Base-by-base conservation (phyloP, 2,113 vertebrate species). In the Bos taurus region DNA sequence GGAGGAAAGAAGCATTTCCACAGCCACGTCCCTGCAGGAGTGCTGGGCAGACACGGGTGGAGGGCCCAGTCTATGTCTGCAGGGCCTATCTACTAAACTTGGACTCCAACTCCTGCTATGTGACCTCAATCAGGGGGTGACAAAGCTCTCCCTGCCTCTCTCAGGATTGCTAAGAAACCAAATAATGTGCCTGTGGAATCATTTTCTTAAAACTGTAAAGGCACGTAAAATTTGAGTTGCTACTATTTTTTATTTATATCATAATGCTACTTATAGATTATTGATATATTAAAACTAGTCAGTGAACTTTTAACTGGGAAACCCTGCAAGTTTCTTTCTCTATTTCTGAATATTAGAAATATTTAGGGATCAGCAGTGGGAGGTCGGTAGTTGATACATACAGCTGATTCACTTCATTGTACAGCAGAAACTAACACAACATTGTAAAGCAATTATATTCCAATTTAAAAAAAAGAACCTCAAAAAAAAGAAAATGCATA, bases 131-230 rank as follows among this genome's bases (percentile, higher is more conserved):
- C 78, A 87, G 59, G 48, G 19, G 25, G n/a, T 48, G 43, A 89
- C 64, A 43, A 36, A 26, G 43, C 46, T 46, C 81, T 78, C 56
- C 60, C 43, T 28, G 16, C n/a, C 85, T 25, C 40, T 30, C 82
- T 57, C n/a, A 11, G 15, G 36, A 25, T 17, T 36, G 16, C 21
- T 50, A 96, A 77, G 50, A 94, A 91, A 64, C 28, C 57, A 81
- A 90, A 62, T 28, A n/a, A 88, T 19, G 48, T 84, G n/a, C 33
- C 82, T 88, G 64, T 56, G 33, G 43, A 52, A 87, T 50, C 28
- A 64, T n/a, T 60, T 96, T 91, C 94, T 82, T 86, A 59, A 64
- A 54, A 81, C 48, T 80, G 1, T 57, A 56, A 77, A 43, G 30
- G 71, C 23, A 67, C 5, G 5, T 17, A 64, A 54, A 85, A 46